Base-by-base conservation (phyloP, 2,888 invertebrate genomes). In the Drosophila dives region DNA sequence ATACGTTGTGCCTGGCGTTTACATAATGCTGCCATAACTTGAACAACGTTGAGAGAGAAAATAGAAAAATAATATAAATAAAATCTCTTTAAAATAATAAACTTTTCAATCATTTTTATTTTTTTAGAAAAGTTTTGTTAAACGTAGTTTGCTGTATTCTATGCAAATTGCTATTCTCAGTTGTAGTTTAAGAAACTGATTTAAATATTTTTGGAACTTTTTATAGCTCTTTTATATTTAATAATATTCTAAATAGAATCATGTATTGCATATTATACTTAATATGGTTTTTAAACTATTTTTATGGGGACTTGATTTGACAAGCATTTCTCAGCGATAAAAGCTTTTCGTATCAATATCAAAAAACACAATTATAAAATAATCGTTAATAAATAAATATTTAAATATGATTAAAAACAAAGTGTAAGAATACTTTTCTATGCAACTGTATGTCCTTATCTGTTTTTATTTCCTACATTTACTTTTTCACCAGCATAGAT, bases 11-110 rank as follows among this genome's bases (percentile, higher is more conserved):
- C 86, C 75, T 65, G 83, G 64, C 88, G 86, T 88, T 89, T 88
- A 85, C 90, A 89, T 85, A 89, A 85, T 89, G 77, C 86, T 86
- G 70, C 65, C 75, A 76, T 76, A 89, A 74, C 87, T 87, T 74
- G 64, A 42, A 51, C 51, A 67, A 55, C 48, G 42, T 36, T 34
- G 26, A 23, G 48, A 45, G 23, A 12, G 23, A 15, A 69, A 26
- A 69, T 49, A 49, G 29, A 50, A 67, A 58, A 70, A 65, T 50
- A 33, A 58, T n/a, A n/a, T 29, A 26, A 69, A 63, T 63, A 54
- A 61, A 53, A 58, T 26, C 20, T 34, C 32, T 64, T 71, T 38
- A 42, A 63, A 67, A 67, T 38, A 70, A 73, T 45, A 64, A 72
- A 72, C 34, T 76, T 81, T 77, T 72, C 85, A 86, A 89, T 86